Base-by-base conservation (phyloP, 2,113 vertebrate genomes). In the Herpailurus yagouaroundi region DNA sequence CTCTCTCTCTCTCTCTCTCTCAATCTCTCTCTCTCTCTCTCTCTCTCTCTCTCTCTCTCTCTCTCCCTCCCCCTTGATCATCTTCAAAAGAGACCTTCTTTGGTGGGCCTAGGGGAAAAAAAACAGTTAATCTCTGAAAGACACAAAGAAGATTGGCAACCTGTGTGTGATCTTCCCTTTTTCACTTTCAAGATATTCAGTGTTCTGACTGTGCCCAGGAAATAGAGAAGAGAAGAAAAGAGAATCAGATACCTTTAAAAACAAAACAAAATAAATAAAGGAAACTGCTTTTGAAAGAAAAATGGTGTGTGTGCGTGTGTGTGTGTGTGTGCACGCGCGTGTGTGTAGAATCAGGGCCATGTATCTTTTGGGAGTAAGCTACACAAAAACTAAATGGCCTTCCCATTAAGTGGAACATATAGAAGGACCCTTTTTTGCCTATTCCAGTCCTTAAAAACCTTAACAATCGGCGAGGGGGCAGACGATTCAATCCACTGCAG, bases 211-310 rank as follows among this genome's bases (percentile, higher is more conserved):
- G 95, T 94, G n/a, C 89, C 48, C 15, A 84, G 69, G 69, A 95
- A 85, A 69, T 66, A 50, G 45, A 94, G 19, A 77, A 69, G 36
- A 82, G 31, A 57, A 52, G 21, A 64, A 77, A 57, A 50, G 55
- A 91, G 8, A 45, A 89, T n/a, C 31, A 8, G 25, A 52, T 60
- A 55, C 15, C 33, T 86, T 89, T 50, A 25, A 83, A 91, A 92
- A 89, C 25, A 63, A 69, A 74, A 86, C 45, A 57, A 83, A 92
- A 38, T 27, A 88, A 80, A 83, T 11, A 68, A 68, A 55, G 33
- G 68, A 85, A 88, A n/a, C 55, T 91, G 18, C 27, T 71, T 84
- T 93, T 91, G n/a, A 87, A 89, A 94, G 86, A 64, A 63, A 69
- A 84, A 60, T n/a, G 25, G 27, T 50, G 45, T 79, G 10, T 68